A percentile compares a stretch with the other conserved stretches of the same genome.
Conservation (phyloP, 2,113 vertebrate genomes). For the Ornithorhynchus anatinus region DNA sequence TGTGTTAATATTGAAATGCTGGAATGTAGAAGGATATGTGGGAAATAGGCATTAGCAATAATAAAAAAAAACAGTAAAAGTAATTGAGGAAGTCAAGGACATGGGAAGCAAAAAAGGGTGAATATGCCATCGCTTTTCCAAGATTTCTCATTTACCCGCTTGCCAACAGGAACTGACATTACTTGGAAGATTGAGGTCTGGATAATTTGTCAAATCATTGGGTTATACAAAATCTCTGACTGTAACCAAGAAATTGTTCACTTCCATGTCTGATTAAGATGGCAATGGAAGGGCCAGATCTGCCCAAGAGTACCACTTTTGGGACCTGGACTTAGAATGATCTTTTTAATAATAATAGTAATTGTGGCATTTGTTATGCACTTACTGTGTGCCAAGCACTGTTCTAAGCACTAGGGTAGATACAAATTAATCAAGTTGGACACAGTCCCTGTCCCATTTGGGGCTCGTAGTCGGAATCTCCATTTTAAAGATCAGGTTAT, state of each 20-base stretch:
- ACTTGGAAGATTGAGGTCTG: constrained; percentile 44
- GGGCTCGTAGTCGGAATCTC: too few relatives aligned
- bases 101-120: constrained; percentile 3
- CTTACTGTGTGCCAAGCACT: too few relatives aligned
- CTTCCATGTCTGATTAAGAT: constrained; percentile 30
- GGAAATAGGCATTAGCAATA: constrained; percentile 37
- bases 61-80: constrained; percentile 32
- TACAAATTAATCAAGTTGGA: too few relatives aligned
- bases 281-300: constrained; percentile 35
- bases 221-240: constrained; percentile 15
- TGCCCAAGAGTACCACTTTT: constrained; percentile 45
- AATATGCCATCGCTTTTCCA: neutral
- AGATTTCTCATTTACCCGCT: neutral
- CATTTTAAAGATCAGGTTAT: too few relatives aligned
- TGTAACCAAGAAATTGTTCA: constrained; percentile 22
- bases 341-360: too few relatives aligned
- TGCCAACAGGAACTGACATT: constrained; percentile 21
- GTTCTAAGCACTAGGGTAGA: too few relatives aligned
- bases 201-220: constrained; percentile 31
- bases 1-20: constrained; percentile 56
- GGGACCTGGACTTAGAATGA: constrained; percentile 22
- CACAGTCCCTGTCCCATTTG: too few relatives aligned
- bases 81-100: neutral
- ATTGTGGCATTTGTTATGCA: too few relatives aligned
- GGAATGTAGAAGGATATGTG: constrained; percentile 40